Conservation (phyloP, 2,113 vertebrate genomes). For the Lepidothrix coronata region DNA sequence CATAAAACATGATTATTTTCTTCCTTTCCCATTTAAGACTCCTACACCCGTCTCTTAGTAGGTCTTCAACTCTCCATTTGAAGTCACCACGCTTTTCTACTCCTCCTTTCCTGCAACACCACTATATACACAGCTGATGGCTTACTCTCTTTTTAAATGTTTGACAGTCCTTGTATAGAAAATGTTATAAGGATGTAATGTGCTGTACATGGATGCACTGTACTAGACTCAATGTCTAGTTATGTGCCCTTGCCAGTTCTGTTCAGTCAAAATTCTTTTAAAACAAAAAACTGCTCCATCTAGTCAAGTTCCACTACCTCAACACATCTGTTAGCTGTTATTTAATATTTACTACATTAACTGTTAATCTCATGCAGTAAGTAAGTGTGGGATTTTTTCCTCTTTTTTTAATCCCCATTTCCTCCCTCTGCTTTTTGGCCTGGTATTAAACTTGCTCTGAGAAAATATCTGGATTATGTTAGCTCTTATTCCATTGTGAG, state of each 20-base stretch:
- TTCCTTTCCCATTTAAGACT: not conserved
- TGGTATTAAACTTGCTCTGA: constrained; percentile 10
- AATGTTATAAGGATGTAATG: constrained; percentile 6
- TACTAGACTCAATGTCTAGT: constrained; percentile 67
- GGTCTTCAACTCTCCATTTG: not conserved
- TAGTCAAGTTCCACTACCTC: not conserved
- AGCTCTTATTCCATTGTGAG: constrained; percentile 40
- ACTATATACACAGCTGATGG: not conserved
- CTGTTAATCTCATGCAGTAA: constrained; percentile 13
- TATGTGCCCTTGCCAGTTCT: constrained; percentile 41
- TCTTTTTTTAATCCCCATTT: not conserved
- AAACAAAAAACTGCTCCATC: constrained; percentile 25
- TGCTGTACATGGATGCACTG: constrained; percentile 22
- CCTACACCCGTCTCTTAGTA: not conserved
- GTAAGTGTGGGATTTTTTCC: not conserved
- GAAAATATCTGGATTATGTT: constrained; percentile 55
- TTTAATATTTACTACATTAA: constrained; percentile 36
- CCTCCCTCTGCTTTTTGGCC: not conserved
- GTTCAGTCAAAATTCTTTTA: constrained; percentile 10
- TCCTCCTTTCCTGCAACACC: not conserved
- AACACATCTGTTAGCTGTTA: constrained; percentile 48
- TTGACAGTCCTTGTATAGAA: not conserved
- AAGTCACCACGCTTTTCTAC: not conserved
- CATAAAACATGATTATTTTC: not conserved
- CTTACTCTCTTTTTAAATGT: not conserved